These are phyloP conservation scores for Drosophila obscura DNA, from an alignment of 1,140 invertebrate species.

Conservation along the genomic window DNA sequence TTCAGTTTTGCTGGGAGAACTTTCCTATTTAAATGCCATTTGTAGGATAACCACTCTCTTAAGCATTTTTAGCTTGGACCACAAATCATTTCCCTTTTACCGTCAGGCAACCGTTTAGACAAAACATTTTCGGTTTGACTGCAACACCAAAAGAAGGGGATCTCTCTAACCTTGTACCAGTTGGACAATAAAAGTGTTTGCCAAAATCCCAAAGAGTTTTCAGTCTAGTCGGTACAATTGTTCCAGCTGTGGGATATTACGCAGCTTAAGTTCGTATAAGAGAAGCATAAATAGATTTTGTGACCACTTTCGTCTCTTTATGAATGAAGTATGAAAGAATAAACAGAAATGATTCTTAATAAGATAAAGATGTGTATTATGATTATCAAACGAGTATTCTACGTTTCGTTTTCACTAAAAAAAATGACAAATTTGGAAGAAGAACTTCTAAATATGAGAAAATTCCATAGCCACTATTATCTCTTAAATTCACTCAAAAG, in stretches of 20 bases:
- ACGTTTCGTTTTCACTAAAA: too few relatives aligned
- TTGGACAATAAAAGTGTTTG: conserved; percentile 43
- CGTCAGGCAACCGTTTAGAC: conserved; percentile 4
- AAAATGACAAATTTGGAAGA: too few relatives aligned
- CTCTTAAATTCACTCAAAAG: too few relatives aligned
- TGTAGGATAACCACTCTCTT: conserved; percentile 40
- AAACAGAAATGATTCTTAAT: too few relatives aligned
- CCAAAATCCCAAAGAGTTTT: conserved; percentile 7
- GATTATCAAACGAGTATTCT: too few relatives aligned
- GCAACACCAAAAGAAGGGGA: neutral
- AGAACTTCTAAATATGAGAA: too few relatives aligned
- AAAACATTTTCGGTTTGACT: neutral
- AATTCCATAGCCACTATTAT: too few relatives aligned
- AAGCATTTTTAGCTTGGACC: conserved; percentile 43
- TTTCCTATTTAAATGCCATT: conserved; percentile 28
- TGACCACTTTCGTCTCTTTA: too few relatives aligned
- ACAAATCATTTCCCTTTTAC: conserved; percentile 32
- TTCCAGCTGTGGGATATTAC: conserved; percentile 29
- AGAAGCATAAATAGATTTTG: conserved; percentile 30
- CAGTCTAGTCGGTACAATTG: too few relatives aligned
- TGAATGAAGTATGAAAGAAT: too few relatives aligned
- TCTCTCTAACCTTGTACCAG: conserved; percentile 31
- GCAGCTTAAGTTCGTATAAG: conserved; percentile 35
- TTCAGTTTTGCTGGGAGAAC: conserved; percentile 5
- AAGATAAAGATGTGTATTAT: too few relatives aligned